Conservation (phyloP, 2,797 vertebrate species). For the Spondyliosoma cantharus region DNA sequence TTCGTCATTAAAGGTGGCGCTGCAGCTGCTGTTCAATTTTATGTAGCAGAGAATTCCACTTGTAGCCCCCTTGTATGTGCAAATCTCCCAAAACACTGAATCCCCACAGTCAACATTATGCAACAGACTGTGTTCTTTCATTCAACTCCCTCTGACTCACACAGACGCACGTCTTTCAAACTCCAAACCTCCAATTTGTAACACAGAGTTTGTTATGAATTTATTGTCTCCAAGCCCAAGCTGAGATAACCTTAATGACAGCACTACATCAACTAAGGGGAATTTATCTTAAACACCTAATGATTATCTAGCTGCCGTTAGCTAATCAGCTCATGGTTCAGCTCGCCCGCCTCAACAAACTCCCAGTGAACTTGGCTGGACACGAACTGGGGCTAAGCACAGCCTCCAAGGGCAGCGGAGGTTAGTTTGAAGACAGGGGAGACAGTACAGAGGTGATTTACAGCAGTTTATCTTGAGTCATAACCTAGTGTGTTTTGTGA, state of each 20-base stretch:
- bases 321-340: too few species aligned
- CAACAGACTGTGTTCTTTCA: background rate
- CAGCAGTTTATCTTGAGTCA: too few species aligned
- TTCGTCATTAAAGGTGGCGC: background rate
- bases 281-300: background rate
- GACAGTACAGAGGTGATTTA: too few species aligned
- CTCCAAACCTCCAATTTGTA: background rate
- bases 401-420: too few species aligned
- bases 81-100: background rate
- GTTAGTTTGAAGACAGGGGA: too few species aligned
- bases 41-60: background rate
- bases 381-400: too few species aligned
- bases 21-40: background rate
- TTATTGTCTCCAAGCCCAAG: background rate
- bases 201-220: background rate
- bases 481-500: too few species aligned
- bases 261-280: background rate
- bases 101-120: background rate
- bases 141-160: background rate
- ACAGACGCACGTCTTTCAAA: background rate
- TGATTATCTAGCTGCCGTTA: too few species aligned
- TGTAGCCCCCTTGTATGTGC: background rate
- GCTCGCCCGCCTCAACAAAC: too few species aligned
- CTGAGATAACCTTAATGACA: background rate
- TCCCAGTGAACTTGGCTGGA: too few species aligned